A percentile compares a stretch with the other conserved stretches of the same genome.
Conservation (phyloP, 2,113 vertebrate genomes). For the Zeus faber region DNA sequence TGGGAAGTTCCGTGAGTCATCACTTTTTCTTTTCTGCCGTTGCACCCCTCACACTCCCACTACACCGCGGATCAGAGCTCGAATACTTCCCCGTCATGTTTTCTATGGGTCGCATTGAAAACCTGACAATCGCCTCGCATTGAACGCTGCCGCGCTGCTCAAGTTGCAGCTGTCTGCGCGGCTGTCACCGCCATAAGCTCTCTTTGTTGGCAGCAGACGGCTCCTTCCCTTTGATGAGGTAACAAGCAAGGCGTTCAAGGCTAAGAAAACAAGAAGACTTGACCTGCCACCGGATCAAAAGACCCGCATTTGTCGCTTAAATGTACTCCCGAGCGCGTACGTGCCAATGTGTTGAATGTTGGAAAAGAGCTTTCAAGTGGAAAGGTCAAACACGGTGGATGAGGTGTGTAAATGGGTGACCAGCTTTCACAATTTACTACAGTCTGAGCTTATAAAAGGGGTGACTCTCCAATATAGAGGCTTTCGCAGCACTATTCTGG, state of each 20-base stretch:
- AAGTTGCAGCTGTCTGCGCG: slow-evolving; percentile 43
- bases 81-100: slow-evolving; percentile 45
- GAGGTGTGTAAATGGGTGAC: no score
- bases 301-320: slow-evolving; percentile 4
- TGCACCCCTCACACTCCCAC: slow-evolving; percentile 24
- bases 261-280: no score
- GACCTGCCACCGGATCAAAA: slow-evolving; percentile 22
- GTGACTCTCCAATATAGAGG: slow-evolving; percentile 42
- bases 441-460: no score
- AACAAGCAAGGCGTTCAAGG: no score
- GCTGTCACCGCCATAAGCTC: slow-evolving; percentile 40
- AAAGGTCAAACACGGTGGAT: no score
- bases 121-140: slow-evolving; percentile 32
- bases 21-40: slow-evolving; percentile 72
- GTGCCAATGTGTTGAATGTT: no score
- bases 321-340: slow-evolving; percentile 28
- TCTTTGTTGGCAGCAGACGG: slow-evolving; percentile 22
- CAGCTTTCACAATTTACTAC: no score
- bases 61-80: slow-evolving; percentile 50
- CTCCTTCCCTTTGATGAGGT: slow-evolving; percentile 37
- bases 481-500: slow-evolving; percentile 49
- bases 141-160: neutral
- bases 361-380: no score
- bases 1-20: slow-evolving; percentile 81
- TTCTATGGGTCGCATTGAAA: slow-evolving; percentile 34